Base-by-base conservation (phyloP, 2,888 invertebrate genomes). In the Andrena trimmerana region DNA sequence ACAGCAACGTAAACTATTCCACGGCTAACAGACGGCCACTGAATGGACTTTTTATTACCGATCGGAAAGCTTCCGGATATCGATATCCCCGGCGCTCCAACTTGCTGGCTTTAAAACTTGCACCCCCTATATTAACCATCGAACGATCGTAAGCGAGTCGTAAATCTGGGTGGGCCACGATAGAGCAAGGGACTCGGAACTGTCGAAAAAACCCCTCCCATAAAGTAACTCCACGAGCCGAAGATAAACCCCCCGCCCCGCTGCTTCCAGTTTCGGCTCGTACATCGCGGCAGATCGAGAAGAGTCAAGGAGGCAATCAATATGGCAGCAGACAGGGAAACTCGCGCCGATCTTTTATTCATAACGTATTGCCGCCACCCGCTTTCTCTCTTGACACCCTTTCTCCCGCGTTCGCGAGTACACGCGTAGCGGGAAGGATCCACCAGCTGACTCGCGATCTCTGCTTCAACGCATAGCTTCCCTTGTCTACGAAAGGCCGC, bases 301-400 rank as follows among this genome's bases (percentile, higher is more conserved):
- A 72, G 70, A 68, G 65, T 48, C 65, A 78, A 75, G 68, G 57
- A 75, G 68, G 31, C 57, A 84, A 81, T 85, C 81, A 78, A 85
- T 81, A 66, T 27, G 62, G 50, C 13, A 48, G 50, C 65, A 50
- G 52, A 13, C 20, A 75, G 70, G 63, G 63, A 72, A 78, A 59
- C 70, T 68, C 59, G 50, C 67, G 54, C 20, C n/a, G 33, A 85
- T 85, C 85, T 85, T 85, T 85, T 85, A 85, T 85, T 85, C 85
- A 84, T 84, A 68, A 42, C 73, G 66, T 71, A 65, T 59, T 66
- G 13, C 50, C 33, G 65, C 71, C 70, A 54, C 62, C 62, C 54
- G 68, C 69, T 78, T 76, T 69, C 68, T 63, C 65, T 60, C 65
- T 73, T 36, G 57, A 48, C 65, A 66, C 60, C 65, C 65, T 68